Evolutionary conservation across 1,140 invertebrate species (phyloP).

Genomic region (Eumaeus atala): DNA sequence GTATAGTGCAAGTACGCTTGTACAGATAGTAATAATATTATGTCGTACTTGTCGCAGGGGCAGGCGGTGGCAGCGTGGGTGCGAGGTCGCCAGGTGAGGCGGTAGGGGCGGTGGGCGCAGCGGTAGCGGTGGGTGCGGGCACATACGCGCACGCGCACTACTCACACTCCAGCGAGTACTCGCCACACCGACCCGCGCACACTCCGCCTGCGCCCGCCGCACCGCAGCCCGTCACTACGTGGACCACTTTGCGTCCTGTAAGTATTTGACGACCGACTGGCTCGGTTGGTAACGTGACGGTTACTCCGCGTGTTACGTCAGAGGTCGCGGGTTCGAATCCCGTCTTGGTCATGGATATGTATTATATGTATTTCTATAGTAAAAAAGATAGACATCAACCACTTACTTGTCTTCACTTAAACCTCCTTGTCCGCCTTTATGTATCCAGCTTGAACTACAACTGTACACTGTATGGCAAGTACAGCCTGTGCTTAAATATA

Average conservation of each 20-base stretch:
- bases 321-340: too few relatives aligned
- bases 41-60: constrained; percentile 16
- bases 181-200: constrained; percentile 54
- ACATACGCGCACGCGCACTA: constrained; percentile 35
- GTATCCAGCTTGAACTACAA: too few relatives aligned
- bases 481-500: too few relatives aligned
- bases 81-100: constrained; percentile 37
- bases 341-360: too few relatives aligned
- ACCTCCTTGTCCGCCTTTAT: too few relatives aligned
- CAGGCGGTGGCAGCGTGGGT: constrained; percentile 23
- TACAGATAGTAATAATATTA: neutral
- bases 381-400: too few relatives aligned
- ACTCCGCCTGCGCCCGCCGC: constrained; percentile 55
- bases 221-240: constrained; percentile 57
- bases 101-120: constrained; percentile 26
- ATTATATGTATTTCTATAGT: too few relatives aligned
- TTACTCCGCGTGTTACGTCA: too few relatives aligned
- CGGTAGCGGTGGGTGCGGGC: constrained; percentile 36
- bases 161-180: constrained; percentile 54
- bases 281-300: too few relatives aligned
- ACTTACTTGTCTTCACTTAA: too few relatives aligned
- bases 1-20: neutral
- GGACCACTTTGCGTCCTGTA: constrained; percentile 57
- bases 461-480: too few relatives aligned
- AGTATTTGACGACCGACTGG: too few relatives aligned